A percentile compares a stretch with the other conserved stretches of the same genome.
Evolutionary conservation across 2,113 vertebrate genomes (phyloP).

Genomic region (Sinocyclocheilus anshuiensis): DNA sequence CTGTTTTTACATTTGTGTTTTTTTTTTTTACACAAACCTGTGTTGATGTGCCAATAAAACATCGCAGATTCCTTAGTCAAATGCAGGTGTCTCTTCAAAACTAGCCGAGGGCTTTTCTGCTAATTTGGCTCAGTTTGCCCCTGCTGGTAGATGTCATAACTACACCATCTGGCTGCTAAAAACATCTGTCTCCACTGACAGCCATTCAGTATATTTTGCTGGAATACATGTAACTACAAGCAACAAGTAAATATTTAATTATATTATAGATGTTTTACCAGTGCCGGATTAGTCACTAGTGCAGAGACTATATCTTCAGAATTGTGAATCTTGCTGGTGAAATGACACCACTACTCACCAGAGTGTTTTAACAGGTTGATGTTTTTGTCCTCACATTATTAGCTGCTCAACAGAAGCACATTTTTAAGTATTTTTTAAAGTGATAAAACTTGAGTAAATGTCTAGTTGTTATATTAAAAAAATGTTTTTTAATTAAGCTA

Average conservation of each 20-base stretch:
- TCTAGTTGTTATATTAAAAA: neutral
- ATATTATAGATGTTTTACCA: neutral
- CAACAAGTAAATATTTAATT: neutral
- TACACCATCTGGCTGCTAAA: slow-evolving; percentile 11
- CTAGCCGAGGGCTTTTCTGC: neutral
- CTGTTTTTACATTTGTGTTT: neutral
- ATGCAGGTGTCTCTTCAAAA: neutral
- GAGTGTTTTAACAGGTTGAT: neutral
- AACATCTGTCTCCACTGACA: neutral
- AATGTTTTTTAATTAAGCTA: neutral
- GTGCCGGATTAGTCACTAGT: neutral
- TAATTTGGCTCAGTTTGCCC: slow-evolving; percentile 8
- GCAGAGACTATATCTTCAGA: neutral
- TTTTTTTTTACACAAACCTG: neutral
- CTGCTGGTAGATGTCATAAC: slow-evolving; percentile 3
- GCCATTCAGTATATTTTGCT: neutral
- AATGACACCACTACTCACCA: slow-evolving; percentile 17
- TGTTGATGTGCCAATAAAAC: slow-evolving; percentile 6
- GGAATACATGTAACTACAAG: neutral
- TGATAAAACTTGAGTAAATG: neutral
- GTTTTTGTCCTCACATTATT: neutral
- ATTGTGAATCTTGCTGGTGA: neutral
- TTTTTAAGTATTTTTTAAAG: neutral
- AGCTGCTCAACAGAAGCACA: slow-evolving; percentile 18
- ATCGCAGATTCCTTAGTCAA: neutral